A percentile compares a stretch with the other conserved stretches of the same genome.
phyloP scores from a whole-genome alignment of 64 coral and sea anemone species.

The Dendronephthya gigantea region DNA sequence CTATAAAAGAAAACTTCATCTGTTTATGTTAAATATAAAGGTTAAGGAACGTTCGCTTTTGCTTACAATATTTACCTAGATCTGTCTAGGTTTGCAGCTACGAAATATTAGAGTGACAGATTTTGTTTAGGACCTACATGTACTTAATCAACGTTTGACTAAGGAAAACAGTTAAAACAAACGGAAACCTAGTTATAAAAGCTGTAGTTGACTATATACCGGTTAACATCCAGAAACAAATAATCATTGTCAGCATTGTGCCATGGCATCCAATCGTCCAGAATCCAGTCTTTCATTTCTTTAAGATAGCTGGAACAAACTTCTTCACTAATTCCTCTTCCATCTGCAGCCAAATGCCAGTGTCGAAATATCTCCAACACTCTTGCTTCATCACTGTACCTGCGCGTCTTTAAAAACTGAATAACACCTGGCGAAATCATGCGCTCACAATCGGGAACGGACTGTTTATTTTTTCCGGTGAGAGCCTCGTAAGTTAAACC shows the following conservation, averaged over 20 bases:
- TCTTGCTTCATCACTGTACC: neutral
- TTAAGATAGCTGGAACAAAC: neutral
- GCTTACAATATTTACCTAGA: too few species aligned
- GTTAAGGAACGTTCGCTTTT: too few species aligned
- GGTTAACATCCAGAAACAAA: neutral
- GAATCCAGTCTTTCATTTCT: neutral
- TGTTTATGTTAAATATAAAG: too few species aligned
- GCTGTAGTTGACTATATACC: too few species aligned
- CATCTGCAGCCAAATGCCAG: constrained; percentile 47
- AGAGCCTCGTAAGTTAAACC: constrained; percentile 43
- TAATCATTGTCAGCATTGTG: neutral
- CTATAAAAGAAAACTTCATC: too few species aligned
- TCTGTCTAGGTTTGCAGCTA: too few species aligned
- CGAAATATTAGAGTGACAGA: too few species aligned
- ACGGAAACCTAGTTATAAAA: too few species aligned
- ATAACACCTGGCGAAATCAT: constrained; percentile 30
- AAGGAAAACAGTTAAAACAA: too few species aligned
- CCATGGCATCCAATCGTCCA: neutral
- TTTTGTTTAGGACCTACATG: too few species aligned
- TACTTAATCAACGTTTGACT: too few species aligned
- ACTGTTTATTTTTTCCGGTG: too few species aligned
- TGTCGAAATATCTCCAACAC: constrained; percentile 17
- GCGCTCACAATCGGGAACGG: constrained; percentile 44
- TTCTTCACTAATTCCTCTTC: neutral
- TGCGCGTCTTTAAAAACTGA: neutral